Base-by-base conservation (phyloP, 2,888 invertebrate species). In the Macrostomum cliftonense region DNA sequence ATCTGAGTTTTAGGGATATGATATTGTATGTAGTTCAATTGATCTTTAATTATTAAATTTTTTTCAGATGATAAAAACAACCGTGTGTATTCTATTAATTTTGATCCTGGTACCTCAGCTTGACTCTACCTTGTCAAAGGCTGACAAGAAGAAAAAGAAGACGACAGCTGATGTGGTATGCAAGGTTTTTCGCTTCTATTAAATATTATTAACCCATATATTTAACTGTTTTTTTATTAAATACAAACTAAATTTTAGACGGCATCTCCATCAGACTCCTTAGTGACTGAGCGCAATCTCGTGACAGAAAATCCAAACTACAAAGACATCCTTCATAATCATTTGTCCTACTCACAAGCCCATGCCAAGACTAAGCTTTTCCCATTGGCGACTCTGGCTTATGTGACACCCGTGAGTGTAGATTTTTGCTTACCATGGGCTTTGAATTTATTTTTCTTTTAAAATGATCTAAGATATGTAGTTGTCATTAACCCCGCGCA, bases 401-500 rank as follows among this genome's bases (percentile, higher is more conserved):
- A 84, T 70, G 83, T 89, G 42, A 91, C 91, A 43, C 88, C 89
- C 51, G 88, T 83, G 72, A 71, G 75, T 73, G 11, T 13, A 21
- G n/a, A 37, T 19, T 21, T 55, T n/a, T n/a, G 42, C 36, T 36
- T 13, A 9, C 14, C 12, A 39, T 52, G 19, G n/a, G n/a, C n/a
- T n/a, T n/a, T n/a, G 13, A 12, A 9, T 7, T 43, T 21, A 9
- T 7, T 46, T 42, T 38, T 53, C 19, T 20, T 28, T 4, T 28
- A 28, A 28, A 28, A 4, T 28, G 2, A 7, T 9, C 12, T 13
- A 36, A 7, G 17, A n/a, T 51, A 2, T 28, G 2, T 13, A n/a
- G 16, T 38, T 7, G 2, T 38, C 49, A 52, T 40, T 53, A 12
- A 39, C 43, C 36, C 47, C n/a, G n/a, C n/a, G 19, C 42, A 57